Conservation (phyloP, 2,113 vertebrate species). For the Malurus elegans region DNA sequence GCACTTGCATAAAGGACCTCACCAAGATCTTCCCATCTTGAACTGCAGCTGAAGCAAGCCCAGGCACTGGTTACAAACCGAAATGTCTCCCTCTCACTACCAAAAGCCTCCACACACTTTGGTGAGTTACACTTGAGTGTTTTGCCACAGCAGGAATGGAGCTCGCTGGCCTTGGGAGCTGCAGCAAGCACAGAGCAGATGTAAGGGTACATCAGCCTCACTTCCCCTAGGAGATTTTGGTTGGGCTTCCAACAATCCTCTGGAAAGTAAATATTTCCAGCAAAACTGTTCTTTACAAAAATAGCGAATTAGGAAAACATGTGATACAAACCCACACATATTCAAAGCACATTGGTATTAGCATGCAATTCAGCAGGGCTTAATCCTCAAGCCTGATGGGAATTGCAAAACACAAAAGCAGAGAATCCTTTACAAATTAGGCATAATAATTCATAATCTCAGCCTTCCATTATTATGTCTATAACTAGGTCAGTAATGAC, state of each 20-base stretch:
- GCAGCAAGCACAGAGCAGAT: neutral
- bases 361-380: constrained; percentile 16
- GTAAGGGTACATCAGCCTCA: fast-evolving
- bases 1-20: neutral
- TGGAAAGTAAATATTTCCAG: constrained; percentile 38
- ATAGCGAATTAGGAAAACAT: constrained; percentile 25
- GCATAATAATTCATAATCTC: constrained; percentile 56
- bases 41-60: neutral
- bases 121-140: neutral
- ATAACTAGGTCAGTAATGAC: constrained; percentile 50
- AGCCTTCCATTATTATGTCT: constrained; percentile 34
- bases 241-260: neutral
- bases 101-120: neutral
- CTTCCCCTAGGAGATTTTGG: neutral
- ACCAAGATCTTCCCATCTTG: neutral
- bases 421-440: constrained; percentile 62
- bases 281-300: constrained; percentile 17
- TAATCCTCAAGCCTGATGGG: constrained; percentile 35
- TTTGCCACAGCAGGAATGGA: neutral
- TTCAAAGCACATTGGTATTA: constrained; percentile 41
- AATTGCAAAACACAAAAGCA: constrained; percentile 52
- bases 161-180: neutral
- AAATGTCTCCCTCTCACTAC: neutral
- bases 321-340: constrained; percentile 1
- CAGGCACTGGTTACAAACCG: fast-evolving